These are phyloP conservation scores for Elysia chlorotica DNA, from an alignment of 1,140 invertebrate species.

Conservation along the genomic window DNA sequence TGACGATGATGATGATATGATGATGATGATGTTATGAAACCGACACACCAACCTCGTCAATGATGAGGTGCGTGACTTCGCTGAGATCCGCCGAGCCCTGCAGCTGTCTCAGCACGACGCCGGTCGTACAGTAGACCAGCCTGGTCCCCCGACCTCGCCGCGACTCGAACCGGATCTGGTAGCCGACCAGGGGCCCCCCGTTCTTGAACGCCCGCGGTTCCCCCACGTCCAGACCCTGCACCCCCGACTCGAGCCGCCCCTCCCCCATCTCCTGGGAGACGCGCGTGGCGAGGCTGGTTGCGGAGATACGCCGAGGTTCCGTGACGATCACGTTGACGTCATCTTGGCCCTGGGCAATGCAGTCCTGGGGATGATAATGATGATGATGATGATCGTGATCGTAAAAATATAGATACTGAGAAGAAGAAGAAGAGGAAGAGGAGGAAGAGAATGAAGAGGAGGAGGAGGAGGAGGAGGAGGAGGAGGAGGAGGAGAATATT, in stretches of 20 bases:
- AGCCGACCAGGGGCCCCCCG: slow-evolving; percentile 53
- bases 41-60: too few relatives aligned
- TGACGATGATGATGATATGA: too few relatives aligned
- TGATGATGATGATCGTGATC: background rate
- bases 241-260: slow-evolving; percentile 43
- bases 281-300: slow-evolving; percentile 91
- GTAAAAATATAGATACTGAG: background rate
- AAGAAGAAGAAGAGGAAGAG: too few relatives aligned
- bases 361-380: slow-evolving; percentile 33
- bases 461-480: background rate
- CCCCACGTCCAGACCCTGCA: too few relatives aligned
- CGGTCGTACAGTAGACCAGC: slow-evolving; percentile 57
- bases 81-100: slow-evolving; percentile 62
- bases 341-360: slow-evolving; percentile 64
- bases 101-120: slow-evolving; percentile 64
- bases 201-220: too few relatives aligned
- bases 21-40: too few relatives aligned
- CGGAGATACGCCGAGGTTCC: slow-evolving; percentile 94
- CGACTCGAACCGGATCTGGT: slow-evolving; percentile 58
- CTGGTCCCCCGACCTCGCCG: slow-evolving; percentile 38
- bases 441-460: too few relatives aligned
- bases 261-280: slow-evolving; percentile 87
- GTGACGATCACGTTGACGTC: slow-evolving; percentile 86
- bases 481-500: background rate
- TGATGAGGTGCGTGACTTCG: slow-evolving; percentile 52